Base-by-base conservation (phyloP, 2,797 vertebrate species). In the Lagorchestes hirsutus region DNA sequence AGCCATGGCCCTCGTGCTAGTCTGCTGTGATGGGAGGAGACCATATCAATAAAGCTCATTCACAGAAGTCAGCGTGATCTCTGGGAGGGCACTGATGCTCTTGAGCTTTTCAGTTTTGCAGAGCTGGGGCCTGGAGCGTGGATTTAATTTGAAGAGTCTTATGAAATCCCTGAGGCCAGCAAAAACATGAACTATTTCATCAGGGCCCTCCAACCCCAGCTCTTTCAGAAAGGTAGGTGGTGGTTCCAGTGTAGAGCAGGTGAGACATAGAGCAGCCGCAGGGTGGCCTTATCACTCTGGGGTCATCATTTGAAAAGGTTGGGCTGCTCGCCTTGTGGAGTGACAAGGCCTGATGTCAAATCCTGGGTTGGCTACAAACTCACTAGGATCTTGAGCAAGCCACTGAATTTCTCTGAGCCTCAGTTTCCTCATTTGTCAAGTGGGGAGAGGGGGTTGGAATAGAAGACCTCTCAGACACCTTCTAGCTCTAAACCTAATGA, bases 41-140 rank as follows among this genome's bases (percentile, higher is more conserved):
- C 40, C 22, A 1, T 4, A 3, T 50, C 40, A 3, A 50, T 50
- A 27, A 87, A 87, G 40, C 74, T 87, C 74, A 24, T 82, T 46
- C n/a, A 3, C 18, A 27, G 8, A 46, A 82, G 22, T 82, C 74
- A 46, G 40, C 0, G 0, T 11, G 74, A 90, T 95, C 54, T n/a
- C 96, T 93, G 93, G 54, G 93, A 46, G 34, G 93, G 4, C 62
- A 95, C 93, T 98, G 97, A 98, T 40, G 29, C 93, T 96, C 82
- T 96, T 62, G 93, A 97, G 95, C 94, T 97, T 97, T 98, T 97
- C 90, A 95, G 94, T 97, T 97, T 98, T 97, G 57, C 98, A 98
- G 97, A 97, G 62, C 93, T 95, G 27, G 94, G 95, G 95, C 97
- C 24, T 96, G 90, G 95, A 95, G 95, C 62, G 97, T 98, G 97